Conservation (phyloP, 2,113 vertebrate genomes). For the Sus scrofa region DNA sequence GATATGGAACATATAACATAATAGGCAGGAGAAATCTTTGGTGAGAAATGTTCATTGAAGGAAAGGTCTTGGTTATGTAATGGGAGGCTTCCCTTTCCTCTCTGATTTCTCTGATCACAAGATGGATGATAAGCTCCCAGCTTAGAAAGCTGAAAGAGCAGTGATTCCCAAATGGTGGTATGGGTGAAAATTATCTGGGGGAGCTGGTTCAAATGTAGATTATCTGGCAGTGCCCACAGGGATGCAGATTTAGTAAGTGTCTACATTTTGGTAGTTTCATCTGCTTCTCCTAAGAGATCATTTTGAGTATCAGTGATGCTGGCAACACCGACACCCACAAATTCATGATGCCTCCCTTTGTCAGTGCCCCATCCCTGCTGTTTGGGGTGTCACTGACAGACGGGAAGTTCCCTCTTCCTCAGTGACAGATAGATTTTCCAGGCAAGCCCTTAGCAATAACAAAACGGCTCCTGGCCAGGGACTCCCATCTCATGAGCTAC, state of each 20-base stretch:
- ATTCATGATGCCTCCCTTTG: not conserved
- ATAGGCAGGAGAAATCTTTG: not conserved
- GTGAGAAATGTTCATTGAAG: not conserved
- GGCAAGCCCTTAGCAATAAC: not conserved
- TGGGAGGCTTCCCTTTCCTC: not conserved
- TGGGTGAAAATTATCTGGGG: not conserved
- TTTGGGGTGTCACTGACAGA: not conserved
- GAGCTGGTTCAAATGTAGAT: not conserved
- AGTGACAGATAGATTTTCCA: not conserved
- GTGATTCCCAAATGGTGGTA: not conserved
- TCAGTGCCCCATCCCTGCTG: not conserved
- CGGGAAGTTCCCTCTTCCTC: not conserved
- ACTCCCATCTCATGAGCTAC: not conserved
- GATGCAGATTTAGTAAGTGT: not conserved
- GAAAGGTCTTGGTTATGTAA: not conserved
- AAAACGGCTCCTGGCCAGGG: not conserved
- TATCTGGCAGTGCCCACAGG: not conserved
- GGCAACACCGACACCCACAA: not conserved
- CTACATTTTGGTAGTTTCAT: not conserved
- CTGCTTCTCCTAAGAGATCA: constrained; percentile 8
- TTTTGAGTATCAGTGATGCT: not conserved
- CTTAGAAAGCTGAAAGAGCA: not conserved
- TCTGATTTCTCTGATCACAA: not conserved
- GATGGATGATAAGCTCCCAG: not conserved
- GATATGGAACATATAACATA: not conserved